A percentile compares a stretch with the other conserved stretches of the same genome.
These are phyloP conservation scores for Athene cunicularia DNA, from an alignment of 2,113 vertebrate species.

Conservation along the genomic window DNA sequence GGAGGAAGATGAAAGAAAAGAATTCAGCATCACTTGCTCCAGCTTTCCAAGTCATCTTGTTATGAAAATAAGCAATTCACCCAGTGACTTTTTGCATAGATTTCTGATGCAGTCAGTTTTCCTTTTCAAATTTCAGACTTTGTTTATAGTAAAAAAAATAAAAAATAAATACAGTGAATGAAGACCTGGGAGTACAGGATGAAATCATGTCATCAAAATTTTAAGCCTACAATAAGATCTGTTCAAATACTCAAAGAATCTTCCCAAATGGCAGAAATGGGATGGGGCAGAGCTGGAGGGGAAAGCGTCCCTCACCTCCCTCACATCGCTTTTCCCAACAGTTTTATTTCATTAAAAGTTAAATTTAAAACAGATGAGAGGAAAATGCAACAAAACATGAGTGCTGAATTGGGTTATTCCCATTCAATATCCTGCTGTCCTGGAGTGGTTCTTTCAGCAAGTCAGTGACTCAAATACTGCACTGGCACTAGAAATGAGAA, in stretches of 20 bases:
- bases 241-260: neutral
- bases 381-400: neutral
- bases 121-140: neutral
- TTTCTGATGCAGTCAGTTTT: neutral
- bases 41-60: neutral
- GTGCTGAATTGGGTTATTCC: neutral
- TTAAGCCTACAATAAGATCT: fast-evolving
- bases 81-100: neutral
- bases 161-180: neutral
- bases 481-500: neutral
- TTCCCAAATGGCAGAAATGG: neutral
- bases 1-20: neutral
- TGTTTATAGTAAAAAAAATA: neutral
- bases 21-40: neutral
- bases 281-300: neutral
- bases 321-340: neutral
- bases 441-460: neutral
- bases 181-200: neutral
- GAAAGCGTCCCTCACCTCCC: neutral
- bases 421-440: neutral
- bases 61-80: neutral
- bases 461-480: neutral
- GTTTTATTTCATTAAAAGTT: conserved; percentile 7
- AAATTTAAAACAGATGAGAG: conserved; percentile 16
- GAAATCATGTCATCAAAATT: neutral